Conservation (phyloP, 2,888 invertebrate genomes). For the Drosophila mimica region DNA sequence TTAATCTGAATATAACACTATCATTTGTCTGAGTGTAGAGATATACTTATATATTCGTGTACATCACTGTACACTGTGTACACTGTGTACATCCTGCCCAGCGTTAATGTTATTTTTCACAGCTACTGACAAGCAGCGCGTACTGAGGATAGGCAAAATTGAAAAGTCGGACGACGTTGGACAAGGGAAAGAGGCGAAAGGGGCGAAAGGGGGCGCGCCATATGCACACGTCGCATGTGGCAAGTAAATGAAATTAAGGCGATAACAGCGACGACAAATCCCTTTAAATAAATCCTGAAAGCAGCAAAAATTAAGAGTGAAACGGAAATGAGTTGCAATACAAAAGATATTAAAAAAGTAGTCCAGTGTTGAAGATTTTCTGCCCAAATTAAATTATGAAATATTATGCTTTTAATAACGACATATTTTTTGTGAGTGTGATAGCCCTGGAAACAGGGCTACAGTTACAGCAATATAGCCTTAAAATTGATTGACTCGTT, state of each 20-base stretch:
- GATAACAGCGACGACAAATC: slow-evolving; percentile 47
- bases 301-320: slow-evolving; percentile 25
- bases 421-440: background rate
- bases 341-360: background rate
- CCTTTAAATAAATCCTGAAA: slow-evolving; percentile 56
- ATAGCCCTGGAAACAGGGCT: no score
- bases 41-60: background rate
- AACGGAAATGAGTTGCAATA: slow-evolving; percentile 34
- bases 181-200: background rate
- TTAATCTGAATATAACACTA: background rate
- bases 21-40: background rate
- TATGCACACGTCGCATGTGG: slow-evolving; percentile 46
- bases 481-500: no score
- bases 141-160: background rate
- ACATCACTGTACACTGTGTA: background rate
- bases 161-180: background rate
- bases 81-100: no score
- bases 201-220: slow-evolving; percentile 10
- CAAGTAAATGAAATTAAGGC: slow-evolving; percentile 62
- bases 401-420: no score
- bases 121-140: slow-evolving; percentile 25
- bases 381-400: background rate
- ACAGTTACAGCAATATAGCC: no score
- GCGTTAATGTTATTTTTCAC: slow-evolving; percentile 59
- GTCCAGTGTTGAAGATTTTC: background rate